Evolutionary conservation across 1,140 invertebrate species (phyloP), one percentile per base, ranked within the genome.

Genomic region (Drosophila micromelanica): DNA sequence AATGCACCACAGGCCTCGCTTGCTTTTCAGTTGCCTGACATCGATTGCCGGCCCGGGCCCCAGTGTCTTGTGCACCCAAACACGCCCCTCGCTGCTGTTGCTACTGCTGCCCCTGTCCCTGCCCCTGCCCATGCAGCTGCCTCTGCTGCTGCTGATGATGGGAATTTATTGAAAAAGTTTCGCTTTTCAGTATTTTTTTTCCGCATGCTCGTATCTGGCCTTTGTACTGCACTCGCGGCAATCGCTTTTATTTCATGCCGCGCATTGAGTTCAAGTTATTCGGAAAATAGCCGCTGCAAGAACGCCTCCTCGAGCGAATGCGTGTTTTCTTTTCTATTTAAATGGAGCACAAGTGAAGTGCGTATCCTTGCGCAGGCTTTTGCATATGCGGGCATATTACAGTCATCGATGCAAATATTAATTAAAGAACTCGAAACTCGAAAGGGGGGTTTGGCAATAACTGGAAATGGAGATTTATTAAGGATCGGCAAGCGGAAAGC

Each of bases 341-440:
- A 89, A 89, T 89, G 84, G 84, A 89, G 84, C 84, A 84, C 84
- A 89, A 87, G 82, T 89, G 76, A 89, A 89, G 84, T 84, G 84
- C 73, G 79, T 84, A 77, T 82, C 57, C 76, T 55, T 62, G 73
- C 32, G 9, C 32, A 35, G 7, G 8, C 32, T 2, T 35, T 9
- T 68, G 42, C 54, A 64, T 56, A 32, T 23, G 15, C 48, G n/a
- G 27, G 38, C 15, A 37, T 46, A 74, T 65, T 56, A 55, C 57
- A 64, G 46, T 52, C 69, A 69, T 79, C 62, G 72, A 63, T 79
- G 71, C 81, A 89, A 67, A 89, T 89, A 89, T 89, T 84, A 89
- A 89, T 89, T 89, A 89, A 84, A 80, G 69, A 55, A 56, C 59
- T 9, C 15, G 40, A 32, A 48, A 11, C 15, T n/a, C 27, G 7